Evolutionary conservation across 2,888 invertebrate species (phyloP).

Genomic region (Myathropa florea): DNA sequence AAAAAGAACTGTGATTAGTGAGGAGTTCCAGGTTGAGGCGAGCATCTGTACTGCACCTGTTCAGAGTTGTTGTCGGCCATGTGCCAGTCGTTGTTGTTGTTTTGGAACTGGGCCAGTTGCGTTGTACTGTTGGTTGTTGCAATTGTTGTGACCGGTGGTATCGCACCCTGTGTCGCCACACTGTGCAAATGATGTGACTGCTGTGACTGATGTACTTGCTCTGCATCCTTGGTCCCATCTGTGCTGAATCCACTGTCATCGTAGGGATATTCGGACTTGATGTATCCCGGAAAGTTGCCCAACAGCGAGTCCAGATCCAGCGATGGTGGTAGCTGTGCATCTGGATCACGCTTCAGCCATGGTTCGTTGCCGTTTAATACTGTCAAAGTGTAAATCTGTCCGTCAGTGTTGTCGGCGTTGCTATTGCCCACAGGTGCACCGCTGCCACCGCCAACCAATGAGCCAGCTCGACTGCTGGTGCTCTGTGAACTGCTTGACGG

Average conservation of each 20-base stretch:
- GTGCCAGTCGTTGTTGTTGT: slow-evolving; percentile 92
- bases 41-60: slow-evolving; percentile 72
- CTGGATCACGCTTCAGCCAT: slow-evolving; percentile 86
- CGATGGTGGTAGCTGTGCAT: slow-evolving; percentile 82
- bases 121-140: slow-evolving; percentile 71
- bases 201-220: slow-evolving; percentile 72
- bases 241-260: slow-evolving; percentile 90
- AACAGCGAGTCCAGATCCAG: slow-evolving; percentile 91
- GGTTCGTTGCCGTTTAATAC: slow-evolving; percentile 89
- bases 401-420: slow-evolving; percentile 85
- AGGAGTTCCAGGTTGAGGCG: not conserved
- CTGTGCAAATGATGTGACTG: slow-evolving; percentile 73
- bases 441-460: slow-evolving; percentile 73
- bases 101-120: slow-evolving; percentile 83
- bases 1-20: not conserved
- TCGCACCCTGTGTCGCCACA: slow-evolving; percentile 72
- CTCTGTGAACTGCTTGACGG: slow-evolving; percentile 54
- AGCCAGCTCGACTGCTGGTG: slow-evolving; percentile 65
- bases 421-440: slow-evolving; percentile 75
- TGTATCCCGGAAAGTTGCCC: slow-evolving; percentile 86
- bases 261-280: slow-evolving; percentile 88
- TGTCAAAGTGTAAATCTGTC: slow-evolving; percentile 90
- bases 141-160: slow-evolving; percentile 67
- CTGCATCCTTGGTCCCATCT: slow-evolving; percentile 82
- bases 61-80: slow-evolving; percentile 87